Base-by-base conservation (phyloP, 2,797 vertebrate species). In the Bovichtus diacanthus region DNA sequence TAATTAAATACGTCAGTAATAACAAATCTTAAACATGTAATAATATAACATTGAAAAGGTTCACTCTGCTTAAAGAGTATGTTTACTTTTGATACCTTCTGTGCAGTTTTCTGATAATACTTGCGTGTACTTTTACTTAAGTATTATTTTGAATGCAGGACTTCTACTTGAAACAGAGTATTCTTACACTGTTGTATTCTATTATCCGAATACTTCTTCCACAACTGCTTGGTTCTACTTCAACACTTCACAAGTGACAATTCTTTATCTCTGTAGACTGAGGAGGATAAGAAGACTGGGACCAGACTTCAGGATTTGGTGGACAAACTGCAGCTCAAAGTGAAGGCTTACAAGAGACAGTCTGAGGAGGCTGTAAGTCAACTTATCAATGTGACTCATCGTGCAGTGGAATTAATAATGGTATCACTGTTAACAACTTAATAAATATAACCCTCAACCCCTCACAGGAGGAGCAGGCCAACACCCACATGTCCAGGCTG, bases 331-430 rank as follows among this genome's bases (percentile, higher is more conserved):
- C 95, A 93, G 94, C 95, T 47, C 34, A 95, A 95, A 88, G 92
- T 96, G 65, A 90, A 90, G 72, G 87, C 76, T 41, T 90, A 90
- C 65, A 90, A 90, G 76, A 88, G 88, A 83, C 86, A 88, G 23
- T 94, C 95, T 0, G 96, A 97, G 87, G 96, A 97, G 87, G 96
- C 86, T 68, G 88, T 90, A 59, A 65, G 88, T 83, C 3, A 62
- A 19, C 9, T 65, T 5, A 9, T 53, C 21, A 2, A 15, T 36
- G 8, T 41, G 6, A 27, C 19, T 11, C 25, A 18, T 23, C 13
- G 11, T 29, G 23, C n/a, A 25, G 21, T 55, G 53, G 0, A 39
- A 25, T 25, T 2, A 60, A 56, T 18, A 47, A 56, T 50, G 2
- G 2, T 47, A 29, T 62, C 23, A 56, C 3, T 6, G 41, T 67